Percentiles rank a stretch among this genome's conserved stretches.
Conservation (phyloP, 2,888 invertebrate species). For the Apodemia mormo region DNA sequence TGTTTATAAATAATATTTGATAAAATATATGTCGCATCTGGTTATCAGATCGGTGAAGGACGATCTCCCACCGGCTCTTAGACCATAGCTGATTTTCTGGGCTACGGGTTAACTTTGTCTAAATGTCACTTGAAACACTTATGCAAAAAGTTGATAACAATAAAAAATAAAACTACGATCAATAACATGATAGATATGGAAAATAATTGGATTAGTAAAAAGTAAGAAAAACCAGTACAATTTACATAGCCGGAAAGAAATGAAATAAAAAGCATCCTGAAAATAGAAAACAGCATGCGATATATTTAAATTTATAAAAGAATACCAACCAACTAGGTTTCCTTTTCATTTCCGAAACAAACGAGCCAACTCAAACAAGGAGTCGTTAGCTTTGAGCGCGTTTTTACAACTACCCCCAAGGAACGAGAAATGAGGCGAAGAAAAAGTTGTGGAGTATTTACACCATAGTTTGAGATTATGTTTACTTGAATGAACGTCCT, state of each 20-base stretch:
- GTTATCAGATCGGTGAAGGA: no score
- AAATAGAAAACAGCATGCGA: constrained; percentile 2
- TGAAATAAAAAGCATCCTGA: background rate
- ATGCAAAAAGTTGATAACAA: no score
- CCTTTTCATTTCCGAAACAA: constrained; percentile 34
- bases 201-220: no score
- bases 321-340: constrained; percentile 13
- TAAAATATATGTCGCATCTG: no score
- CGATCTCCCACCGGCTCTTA: no score
- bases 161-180: no score
- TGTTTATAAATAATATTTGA: no score
- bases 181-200: no score
- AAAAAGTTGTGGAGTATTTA: constrained; percentile 24
- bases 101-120: no score
- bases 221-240: no score
- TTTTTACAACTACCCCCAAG: constrained; percentile 27
- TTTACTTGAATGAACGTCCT: constrained; percentile 9
- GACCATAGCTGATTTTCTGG: no score
- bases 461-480: constrained; percentile 20
- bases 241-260: background rate
- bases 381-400: constrained; percentile 25
- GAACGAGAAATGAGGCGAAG: constrained; percentile 24
- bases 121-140: no score
- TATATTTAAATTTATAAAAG: constrained; percentile 16
- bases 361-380: constrained; percentile 30